Base-by-base conservation (phyloP, 1,140 invertebrate genomes). In the Saccostrea cuccullata region DNA sequence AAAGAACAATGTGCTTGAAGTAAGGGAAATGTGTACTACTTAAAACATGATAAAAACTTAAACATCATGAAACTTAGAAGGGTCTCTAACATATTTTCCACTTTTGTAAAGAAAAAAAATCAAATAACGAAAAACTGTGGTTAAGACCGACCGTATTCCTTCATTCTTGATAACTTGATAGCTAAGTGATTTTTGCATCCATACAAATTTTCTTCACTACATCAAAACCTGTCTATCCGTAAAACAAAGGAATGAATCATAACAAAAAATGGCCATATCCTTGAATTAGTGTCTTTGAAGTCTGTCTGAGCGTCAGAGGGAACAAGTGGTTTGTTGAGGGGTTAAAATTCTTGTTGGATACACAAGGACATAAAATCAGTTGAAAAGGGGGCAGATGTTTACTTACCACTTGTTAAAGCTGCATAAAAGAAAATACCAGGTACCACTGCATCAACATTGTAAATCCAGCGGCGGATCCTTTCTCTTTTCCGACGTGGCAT, bases 261-360 rank as follows among this genome's bases (percentile, higher is more conserved):
- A 15, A 11, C 26, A 26, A 77, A 77, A 70, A 77, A 77, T 26
- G 23, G 23, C 13, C 58, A 64, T 64, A 64, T 77, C 70, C 9
- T 77, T 77, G 70, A 36, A 77, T 77, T 77, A 77, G 70, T 77
- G 70, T 77, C 70, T 77, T 77, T 77, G 70, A 77, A 77, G 70
- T 77, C 30, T 26, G 30, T 26, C 13, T 4, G 70, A 30, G 70
- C 70, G 70, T 77, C 70, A 77, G 26, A 36, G 3, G 70, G 23
- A 77, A 77, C 70, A 77, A 77, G 70, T 36, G 70, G 70, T 26
- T 36, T 77, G 70, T 77, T 26, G 23, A 77, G 36, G 13, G 58
- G n/a, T 11, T 15, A 30, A 77, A 77, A 26, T 36, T 77, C 70
- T 77, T 30, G 23, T 77, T 36, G 70, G 13, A 77, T 30, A 36